Evolutionary conservation across 2,797 vertebrate species (phyloP).

Genomic region (Enteromius afrohamiltoni): DNA sequence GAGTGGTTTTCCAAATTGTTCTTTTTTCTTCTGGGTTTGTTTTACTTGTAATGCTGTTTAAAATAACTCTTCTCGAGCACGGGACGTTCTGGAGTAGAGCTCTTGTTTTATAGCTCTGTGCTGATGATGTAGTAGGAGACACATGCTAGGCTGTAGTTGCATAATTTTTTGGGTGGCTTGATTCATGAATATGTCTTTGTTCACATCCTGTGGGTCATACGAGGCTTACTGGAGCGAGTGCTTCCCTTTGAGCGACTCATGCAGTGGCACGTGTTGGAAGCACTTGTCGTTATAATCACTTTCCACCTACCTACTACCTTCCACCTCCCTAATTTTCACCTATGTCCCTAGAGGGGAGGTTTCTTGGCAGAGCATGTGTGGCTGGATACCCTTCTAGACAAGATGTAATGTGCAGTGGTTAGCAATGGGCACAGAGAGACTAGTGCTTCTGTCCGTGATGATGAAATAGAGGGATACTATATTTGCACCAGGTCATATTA

Average conservation of each 20-base stretch:
- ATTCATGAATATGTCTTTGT: slow-evolving; percentile 50
- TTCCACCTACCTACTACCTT: background rate
- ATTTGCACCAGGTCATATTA: background rate
- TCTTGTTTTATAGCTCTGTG: slow-evolving; percentile 37
- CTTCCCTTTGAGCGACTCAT: slow-evolving; percentile 39
- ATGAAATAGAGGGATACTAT: slow-evolving; percentile 15
- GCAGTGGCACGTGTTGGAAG: slow-evolving; percentile 53
- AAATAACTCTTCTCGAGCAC: slow-evolving; percentile 37
- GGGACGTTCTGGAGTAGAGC: slow-evolving; percentile 34
- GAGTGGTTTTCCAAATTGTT: slow-evolving; percentile 27
- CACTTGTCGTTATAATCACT: slow-evolving; percentile 4
- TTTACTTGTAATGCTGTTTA: slow-evolving; percentile 9
- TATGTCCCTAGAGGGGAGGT: slow-evolving; percentile 20
- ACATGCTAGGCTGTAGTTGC: slow-evolving; percentile 27
- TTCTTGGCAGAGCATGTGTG: slow-evolving; percentile 3
- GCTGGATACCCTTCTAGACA: slow-evolving; percentile 17
- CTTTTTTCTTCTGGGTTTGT: background rate
- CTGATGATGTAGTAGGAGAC: slow-evolving; percentile 35
- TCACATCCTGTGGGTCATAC: slow-evolving; percentile 50
- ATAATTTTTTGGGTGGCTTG: slow-evolving; percentile 44
- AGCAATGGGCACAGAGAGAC: slow-evolving; percentile 19
- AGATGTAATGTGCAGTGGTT: slow-evolving; percentile 32
- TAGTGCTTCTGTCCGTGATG: slow-evolving; percentile 20
- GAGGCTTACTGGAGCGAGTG: slow-evolving; percentile 42
- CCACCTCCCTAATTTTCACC: background rate